Base-by-base conservation (phyloP, 2,888 invertebrate genomes). In the Cylloceria caligata region DNA sequence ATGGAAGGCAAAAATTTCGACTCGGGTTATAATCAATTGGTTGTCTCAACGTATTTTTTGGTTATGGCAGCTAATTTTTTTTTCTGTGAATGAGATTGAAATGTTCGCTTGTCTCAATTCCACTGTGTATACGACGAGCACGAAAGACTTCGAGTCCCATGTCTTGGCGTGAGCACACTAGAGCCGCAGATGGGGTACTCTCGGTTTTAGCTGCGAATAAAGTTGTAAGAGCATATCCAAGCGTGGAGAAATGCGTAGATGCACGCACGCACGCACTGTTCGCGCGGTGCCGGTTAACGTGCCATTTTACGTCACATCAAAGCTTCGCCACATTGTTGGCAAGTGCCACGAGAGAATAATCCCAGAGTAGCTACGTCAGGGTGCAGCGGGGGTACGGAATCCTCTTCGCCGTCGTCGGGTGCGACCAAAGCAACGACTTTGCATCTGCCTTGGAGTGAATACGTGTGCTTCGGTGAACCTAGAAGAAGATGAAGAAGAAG, bases 301-400 rank as follows among this genome's bases (percentile, higher is more conserved):
- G 82, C 84, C 86, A 86, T 87, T 91, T 89, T 89, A 89, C 88
- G 91, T 91, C 91, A 90, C 90, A 91, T 92, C 91, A 91, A 91
- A 91, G 91, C 89, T 81, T 88, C 88, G 90, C 88, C 90, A 91
- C 92, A 90, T 91, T 91, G 91, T 91, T 90, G 90, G 89, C 91
- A 90, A 90, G 88, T 91, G 86, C 85, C 84, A 83, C 11, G 42
- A 64, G 64, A 39, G 64, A 13, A 24, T 21, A 13, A 64, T 64
- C 64, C 64, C 24, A 21, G 64, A 64, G 64, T 62, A 39, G 39
- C 39, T 62, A 13, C 16, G 36, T n/a, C 60, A 3, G 36, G 6
- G 60, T 16, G 1, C 19, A 13, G 47, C 5, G 16, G 60, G 30
- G 13, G 65, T 30, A 36, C 45, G 57, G 30, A 24, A 9, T 68